Conservation (phyloP, 2,888 invertebrate genomes). For the Teleogryllus oceanicus region DNA sequence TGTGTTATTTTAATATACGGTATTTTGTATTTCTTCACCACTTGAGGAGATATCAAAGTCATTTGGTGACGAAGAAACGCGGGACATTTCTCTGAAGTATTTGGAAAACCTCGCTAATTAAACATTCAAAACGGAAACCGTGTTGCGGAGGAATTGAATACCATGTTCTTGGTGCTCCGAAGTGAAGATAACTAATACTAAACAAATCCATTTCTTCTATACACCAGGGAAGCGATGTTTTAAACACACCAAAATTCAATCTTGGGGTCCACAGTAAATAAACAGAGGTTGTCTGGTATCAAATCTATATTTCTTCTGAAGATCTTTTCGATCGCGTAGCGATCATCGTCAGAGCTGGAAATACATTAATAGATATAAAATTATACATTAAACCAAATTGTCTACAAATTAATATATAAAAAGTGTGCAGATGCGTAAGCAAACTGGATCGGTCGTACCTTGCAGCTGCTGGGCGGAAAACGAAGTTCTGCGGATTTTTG, state of each 20-base stretch:
- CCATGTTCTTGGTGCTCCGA: conserved; percentile 95
- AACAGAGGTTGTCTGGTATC: no score
- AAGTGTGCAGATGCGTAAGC: no score
- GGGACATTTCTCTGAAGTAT: conserved; percentile 77
- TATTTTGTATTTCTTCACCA: conserved; percentile 88
- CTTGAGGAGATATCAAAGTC: conserved; percentile 94
- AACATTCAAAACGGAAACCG: conserved; percentile 85
- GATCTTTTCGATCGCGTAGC: no score
- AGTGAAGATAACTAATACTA: conserved; percentile 97
- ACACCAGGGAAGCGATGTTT: conserved; percentile 99
- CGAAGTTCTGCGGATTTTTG: no score
- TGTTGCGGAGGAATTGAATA: conserved; percentile 96
- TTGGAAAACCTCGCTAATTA: conserved; percentile 91
- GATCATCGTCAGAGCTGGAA: no score
- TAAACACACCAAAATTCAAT: conserved; percentile 98
- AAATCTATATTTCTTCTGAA: no score
- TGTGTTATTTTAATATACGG: conserved; percentile 96
- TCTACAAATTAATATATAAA: no score
- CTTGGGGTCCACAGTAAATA: no score
- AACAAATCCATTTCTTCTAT: conserved; percentile 99
- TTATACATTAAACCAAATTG: no score
- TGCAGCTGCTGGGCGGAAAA: no score
- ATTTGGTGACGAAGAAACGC: conserved; percentile 97
- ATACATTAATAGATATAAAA: no score
- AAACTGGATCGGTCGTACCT: no score